A percentile compares a stretch with the other conserved stretches of the same genome.
These are phyloP conservation scores for Cantharis nigra DNA, from an alignment of 2,888 invertebrate genomes.

Conservation along the genomic window DNA sequence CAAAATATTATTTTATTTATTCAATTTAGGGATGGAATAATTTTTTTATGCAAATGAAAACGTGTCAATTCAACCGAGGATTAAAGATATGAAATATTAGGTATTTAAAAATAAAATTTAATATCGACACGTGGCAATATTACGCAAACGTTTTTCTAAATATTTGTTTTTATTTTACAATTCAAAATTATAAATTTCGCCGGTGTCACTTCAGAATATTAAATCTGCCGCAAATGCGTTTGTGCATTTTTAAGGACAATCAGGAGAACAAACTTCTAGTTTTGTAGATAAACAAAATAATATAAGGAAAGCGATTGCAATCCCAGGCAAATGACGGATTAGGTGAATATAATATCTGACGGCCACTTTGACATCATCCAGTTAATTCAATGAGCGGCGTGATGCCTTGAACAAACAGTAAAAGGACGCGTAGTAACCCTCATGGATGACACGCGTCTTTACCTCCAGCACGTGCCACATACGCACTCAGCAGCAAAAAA, in stretches of 20 bases:
- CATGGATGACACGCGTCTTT: constrained; percentile 28
- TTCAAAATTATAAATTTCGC: not conserved
- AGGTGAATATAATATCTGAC: constrained; percentile 45
- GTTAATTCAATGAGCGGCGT: constrained; percentile 52
- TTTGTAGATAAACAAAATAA: not conserved
- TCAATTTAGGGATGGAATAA: not conserved
- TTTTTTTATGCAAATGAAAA: constrained; percentile 36
- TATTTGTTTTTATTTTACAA: not conserved
- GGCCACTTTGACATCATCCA: constrained; percentile 47
- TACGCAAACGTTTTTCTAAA: not conserved
- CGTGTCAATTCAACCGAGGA: constrained; percentile 36
- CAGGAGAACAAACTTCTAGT: not conserved
- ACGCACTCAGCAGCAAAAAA: not conserved
- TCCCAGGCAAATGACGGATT: constrained; percentile 43
- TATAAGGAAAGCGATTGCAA: constrained; percentile 2
- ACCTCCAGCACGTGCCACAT: constrained; percentile 19
- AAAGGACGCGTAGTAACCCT: constrained; percentile 27
- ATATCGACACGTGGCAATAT: constrained; percentile 25
- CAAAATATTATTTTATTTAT: not conserved
- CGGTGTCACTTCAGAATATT: not conserved
- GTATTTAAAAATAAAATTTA: constrained; percentile 24
- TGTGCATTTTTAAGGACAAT: not conserved
- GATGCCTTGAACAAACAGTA: constrained; percentile 48
- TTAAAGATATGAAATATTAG: constrained; percentile 34
- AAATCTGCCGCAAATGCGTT: not conserved